Evolutionary conservation across 2,888 invertebrate genomes (phyloP).

Genomic region (Eugnorisma glareosa): DNA sequence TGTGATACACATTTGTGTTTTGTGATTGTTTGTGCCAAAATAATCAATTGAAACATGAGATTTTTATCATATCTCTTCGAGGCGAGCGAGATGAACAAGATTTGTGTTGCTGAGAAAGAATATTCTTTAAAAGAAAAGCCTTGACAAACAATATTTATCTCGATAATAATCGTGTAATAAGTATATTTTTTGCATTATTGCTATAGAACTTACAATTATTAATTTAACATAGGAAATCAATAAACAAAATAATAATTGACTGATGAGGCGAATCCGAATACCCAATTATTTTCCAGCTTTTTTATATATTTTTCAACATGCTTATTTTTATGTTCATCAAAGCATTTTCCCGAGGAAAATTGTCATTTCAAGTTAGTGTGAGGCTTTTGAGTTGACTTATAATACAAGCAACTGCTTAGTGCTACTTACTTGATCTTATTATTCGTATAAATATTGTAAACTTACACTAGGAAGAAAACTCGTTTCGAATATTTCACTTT

Average conservation of each 20-base stretch:
- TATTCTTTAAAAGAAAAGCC: neutral
- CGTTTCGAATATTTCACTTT: conserved; percentile 67
- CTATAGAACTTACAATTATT: conserved; percentile 1
- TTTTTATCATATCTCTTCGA: conserved; percentile 16
- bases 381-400: conserved; percentile 7
- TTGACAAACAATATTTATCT: conserved; percentile 19
- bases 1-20: conserved; percentile 23
- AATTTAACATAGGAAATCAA: conserved; percentile 10
- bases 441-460: conserved; percentile 30
- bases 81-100: conserved; percentile 8
- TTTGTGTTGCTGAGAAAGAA: neutral
- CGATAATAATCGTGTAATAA: conserved; percentile 5
- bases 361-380: neutral
- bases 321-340: neutral
- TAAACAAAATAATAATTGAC: no score
- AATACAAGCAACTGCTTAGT: conserved; percentile 3
- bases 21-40: conserved; percentile 50
- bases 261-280: neutral
- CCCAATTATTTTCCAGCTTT: neutral
- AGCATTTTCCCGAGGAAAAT: conserved; percentile 1
- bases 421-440: conserved; percentile 3
- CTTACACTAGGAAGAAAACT: conserved; percentile 68
- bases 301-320: conserved; percentile 7
- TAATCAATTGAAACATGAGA: conserved; percentile 39
- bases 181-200: neutral